Evolutionary conservation across 2,113 vertebrate genomes (phyloP).

Genomic region (Prolemur simus): DNA sequence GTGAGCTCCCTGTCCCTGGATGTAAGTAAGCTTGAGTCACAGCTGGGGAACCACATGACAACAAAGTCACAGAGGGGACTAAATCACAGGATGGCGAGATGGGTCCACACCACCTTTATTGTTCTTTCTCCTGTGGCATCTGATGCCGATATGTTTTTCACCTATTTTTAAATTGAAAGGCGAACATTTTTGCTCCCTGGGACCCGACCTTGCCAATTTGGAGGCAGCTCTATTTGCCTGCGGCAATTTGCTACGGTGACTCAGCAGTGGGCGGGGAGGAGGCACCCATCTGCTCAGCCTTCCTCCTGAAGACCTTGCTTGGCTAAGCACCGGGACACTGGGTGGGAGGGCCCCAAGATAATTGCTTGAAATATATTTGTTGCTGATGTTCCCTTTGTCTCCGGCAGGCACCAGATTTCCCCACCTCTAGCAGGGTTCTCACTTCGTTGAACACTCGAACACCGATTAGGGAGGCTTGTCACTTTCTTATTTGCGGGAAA

Average conservation of each 20-base stretch:
- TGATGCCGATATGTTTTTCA: neutral
- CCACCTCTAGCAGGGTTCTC: neutral
- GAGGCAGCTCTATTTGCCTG: neutral
- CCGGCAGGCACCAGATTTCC: neutral
- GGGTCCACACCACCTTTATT: neutral
- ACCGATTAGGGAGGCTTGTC: slow-evolving; percentile 37
- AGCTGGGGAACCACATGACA: neutral
- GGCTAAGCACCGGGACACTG: slow-evolving; percentile 43
- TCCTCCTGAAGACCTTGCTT: slow-evolving; percentile 61
- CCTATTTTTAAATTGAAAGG: neutral
- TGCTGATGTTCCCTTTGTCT: slow-evolving; percentile 15
- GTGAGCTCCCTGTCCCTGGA: neutral
- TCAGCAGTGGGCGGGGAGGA: slow-evolving; percentile 19
- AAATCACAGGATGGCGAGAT: neutral
- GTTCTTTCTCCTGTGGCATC: neutral
- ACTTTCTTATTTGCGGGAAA: slow-evolving; percentile 56
- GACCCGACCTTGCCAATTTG: neutral
- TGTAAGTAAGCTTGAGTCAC: neutral
- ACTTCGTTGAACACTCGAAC: neutral
- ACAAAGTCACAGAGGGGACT: neutral
- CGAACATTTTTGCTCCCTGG: neutral
- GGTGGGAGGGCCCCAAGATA: neutral
- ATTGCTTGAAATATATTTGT: slow-evolving; percentile 50
- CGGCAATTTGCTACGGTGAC: slow-evolving; percentile 56
- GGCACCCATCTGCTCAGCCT: neutral